Conservation (phyloP, 2,888 invertebrate species). For the Morinoia aosen region DNA sequence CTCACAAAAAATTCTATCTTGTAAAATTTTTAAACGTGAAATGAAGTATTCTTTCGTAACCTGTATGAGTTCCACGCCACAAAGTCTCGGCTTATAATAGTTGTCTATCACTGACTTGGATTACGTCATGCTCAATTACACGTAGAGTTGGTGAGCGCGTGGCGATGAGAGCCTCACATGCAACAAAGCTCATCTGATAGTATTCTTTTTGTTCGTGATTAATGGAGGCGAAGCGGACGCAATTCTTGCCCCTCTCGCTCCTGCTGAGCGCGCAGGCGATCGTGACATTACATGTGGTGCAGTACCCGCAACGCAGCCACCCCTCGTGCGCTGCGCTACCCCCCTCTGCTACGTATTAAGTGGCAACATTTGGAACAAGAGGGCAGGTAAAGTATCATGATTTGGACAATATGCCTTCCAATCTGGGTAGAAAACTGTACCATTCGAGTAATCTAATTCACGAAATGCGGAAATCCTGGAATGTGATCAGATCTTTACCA, state of each 20-base stretch:
- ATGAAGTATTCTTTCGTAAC: background rate
- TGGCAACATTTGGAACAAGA: background rate
- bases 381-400: background rate
- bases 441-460: background rate
- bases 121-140: background rate
- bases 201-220: background rate
- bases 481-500: no score
- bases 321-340: background rate
- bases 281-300: constrained; percentile 26
- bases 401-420: background rate
- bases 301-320: background rate
- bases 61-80: background rate
- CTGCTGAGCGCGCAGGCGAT: background rate
- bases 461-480: no score
- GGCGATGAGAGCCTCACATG: background rate
- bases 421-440: background rate
- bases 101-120: background rate
- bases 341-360: no score
- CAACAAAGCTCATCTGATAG: background rate
- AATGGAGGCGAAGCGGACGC: background rate
- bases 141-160: background rate
- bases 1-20: background rate
- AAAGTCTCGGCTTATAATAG: background rate
- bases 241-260: background rate
- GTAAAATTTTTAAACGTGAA: background rate